phyloP scores from a whole-genome alignment of 2,113 vertebrate genomes.

The Anoplopoma fimbria region DNA sequence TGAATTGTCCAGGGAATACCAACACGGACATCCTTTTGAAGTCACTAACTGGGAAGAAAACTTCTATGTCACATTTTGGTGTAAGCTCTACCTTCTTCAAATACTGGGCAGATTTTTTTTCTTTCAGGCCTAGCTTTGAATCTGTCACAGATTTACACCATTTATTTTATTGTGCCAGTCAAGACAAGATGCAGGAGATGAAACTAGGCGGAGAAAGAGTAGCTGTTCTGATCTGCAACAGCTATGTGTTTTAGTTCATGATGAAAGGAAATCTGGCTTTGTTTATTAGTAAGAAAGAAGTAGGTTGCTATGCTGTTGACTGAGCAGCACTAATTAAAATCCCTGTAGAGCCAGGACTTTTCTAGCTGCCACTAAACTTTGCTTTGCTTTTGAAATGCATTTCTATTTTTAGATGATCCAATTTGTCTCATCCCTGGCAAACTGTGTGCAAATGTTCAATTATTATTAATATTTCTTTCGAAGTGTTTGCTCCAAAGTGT shows the following conservation, averaged over 20 bases:
- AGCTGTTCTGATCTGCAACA: conserved; percentile 49
- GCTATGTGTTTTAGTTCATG: conserved; percentile 58
- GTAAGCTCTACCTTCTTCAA: conserved; percentile 19
- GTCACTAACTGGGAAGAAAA: neutral
- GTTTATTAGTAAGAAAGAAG: conserved; percentile 65
- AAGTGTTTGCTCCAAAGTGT: conserved; percentile 43
- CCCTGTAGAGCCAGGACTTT: conserved; percentile 46
- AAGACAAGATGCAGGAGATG: conserved; percentile 51
- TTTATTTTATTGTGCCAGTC: conserved; percentile 50
- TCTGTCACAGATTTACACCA: conserved; percentile 49
- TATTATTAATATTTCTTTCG: neutral
- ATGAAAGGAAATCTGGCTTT: conserved; percentile 70
- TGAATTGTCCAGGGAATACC: neutral
- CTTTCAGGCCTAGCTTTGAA: conserved; percentile 39
- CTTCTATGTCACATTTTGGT: neutral
- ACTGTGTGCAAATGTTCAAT: conserved; percentile 6
- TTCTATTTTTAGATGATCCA: conserved; percentile 75
- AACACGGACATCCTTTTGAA: conserved; percentile 4
- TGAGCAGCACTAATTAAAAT: conserved; percentile 72
- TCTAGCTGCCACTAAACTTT: conserved; percentile 64
- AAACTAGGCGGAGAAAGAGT: conserved; percentile 50
- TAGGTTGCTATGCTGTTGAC: conserved; percentile 62
- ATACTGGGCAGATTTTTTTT: conserved; percentile 16
- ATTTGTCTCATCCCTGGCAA: conserved; percentile 42
- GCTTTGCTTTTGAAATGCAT: conserved; percentile 61